phyloP scores from a whole-genome alignment of 1,140 invertebrate genomes.

The Lepidostoma basale region DNA sequence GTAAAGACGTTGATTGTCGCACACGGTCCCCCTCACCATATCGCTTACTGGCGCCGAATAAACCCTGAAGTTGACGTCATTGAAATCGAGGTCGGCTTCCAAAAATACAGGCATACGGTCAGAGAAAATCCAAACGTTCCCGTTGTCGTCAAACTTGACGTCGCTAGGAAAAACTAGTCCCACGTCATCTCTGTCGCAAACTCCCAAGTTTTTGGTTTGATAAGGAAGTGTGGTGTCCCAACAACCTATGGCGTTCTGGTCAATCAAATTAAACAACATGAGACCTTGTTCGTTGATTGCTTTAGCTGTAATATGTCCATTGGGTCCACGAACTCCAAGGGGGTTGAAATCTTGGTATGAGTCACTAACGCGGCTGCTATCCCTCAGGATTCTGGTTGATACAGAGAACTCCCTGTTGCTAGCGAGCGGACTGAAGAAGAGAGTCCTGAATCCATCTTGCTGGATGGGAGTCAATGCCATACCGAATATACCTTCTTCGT shows the following conservation, averaged over 20 bases:
- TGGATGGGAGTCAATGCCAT: conserved; percentile 72
- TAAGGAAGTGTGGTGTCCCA: conserved; percentile 75
- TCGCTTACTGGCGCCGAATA: conserved; percentile 68
- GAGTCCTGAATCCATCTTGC: conserved; percentile 68
- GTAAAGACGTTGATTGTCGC: conserved; percentile 55
- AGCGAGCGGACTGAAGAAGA: conserved; percentile 79
- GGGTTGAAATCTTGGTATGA: conserved; percentile 76
- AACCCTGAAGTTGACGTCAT: conserved; percentile 79
- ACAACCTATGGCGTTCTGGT: conserved; percentile 80
- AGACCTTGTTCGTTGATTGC: conserved; percentile 75
- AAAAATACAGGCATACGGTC: conserved; percentile 81
- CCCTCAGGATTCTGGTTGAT: conserved; percentile 72
- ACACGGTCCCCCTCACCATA: conserved; percentile 73
- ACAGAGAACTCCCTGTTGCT: conserved; percentile 79
- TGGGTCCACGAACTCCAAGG: conserved; percentile 68
- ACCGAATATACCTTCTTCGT: conserved; percentile 80
- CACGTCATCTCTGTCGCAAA: conserved; percentile 75
- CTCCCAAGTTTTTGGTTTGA: conserved; percentile 68
- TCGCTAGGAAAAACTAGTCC: conserved; percentile 79
- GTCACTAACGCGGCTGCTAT: conserved; percentile 67
- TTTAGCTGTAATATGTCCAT: conserved; percentile 72
- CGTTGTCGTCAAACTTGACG: conserved; percentile 72
- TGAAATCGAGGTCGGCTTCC: conserved; percentile 72
- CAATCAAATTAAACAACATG: conserved; percentile 77
- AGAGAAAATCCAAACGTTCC: conserved; percentile 77